Conservation (phyloP, 2,113 vertebrate species). For the Tangachromis dhanisi region DNA sequence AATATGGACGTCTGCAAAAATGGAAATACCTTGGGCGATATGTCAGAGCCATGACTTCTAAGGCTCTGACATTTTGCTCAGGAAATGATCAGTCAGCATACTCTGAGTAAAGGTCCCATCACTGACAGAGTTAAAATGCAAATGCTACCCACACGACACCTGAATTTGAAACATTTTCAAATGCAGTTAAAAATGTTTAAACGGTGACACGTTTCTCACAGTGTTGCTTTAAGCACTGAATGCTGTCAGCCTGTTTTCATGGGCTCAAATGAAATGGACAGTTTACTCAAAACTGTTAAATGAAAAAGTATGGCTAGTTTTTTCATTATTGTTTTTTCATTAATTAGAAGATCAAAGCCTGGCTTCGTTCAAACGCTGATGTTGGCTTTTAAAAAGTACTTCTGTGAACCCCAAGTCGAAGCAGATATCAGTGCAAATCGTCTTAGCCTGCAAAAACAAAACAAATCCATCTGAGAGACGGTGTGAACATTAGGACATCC, state of each 20-base stretch:
- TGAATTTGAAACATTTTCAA: background rate
- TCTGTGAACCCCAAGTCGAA: background rate
- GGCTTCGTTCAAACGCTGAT: background rate
- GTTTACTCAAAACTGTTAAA: background rate
- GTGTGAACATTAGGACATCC: background rate
- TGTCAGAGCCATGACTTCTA: conserved; percentile 41
- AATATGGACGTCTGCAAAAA: conserved; percentile 46
- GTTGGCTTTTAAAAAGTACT: background rate
- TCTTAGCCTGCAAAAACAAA: background rate
- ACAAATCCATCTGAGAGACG: background rate
- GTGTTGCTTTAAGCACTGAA: background rate
- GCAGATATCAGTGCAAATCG: background rate
- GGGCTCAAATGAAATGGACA: background rate
- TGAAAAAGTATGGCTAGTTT: background rate
- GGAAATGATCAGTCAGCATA: conserved; percentile 57
- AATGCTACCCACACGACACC: conserved; percentile 16
- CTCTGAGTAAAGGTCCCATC: conserved; percentile 22
- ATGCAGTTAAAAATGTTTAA: background rate
- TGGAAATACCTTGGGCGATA: conserved; percentile 43
- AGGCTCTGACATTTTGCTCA: conserved; percentile 35
- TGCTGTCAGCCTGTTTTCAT: background rate
- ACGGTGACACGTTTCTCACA: background rate
- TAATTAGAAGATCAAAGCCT: background rate
- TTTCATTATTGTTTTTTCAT: background rate
- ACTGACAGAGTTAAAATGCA: conserved; percentile 34